Evolutionary conservation across 1,140 invertebrate genomes (phyloP).

Genomic region (Pectinophora gossypiella): DNA sequence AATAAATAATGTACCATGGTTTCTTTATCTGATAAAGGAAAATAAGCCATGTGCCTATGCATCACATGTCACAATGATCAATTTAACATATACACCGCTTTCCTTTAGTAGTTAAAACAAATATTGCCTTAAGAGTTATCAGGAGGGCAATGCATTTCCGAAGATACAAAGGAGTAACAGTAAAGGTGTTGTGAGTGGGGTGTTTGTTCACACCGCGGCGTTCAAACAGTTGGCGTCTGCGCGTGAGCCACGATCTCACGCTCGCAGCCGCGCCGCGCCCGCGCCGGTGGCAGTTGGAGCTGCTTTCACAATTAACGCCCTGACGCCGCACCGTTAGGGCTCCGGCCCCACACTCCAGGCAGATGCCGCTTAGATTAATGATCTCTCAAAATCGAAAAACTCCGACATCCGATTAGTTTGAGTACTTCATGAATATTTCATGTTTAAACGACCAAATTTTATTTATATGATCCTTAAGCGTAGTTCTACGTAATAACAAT

Average conservation of each 20-base stretch:
- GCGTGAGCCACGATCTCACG: neutral
- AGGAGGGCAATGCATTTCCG: neutral
- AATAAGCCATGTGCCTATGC: no score
- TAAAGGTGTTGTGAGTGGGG: constrained; percentile 8
- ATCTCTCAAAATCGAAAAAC: no score
- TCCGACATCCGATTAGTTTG: no score
- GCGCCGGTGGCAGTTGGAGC: neutral
- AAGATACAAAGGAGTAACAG: constrained; percentile 21
- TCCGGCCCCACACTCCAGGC: neutral
- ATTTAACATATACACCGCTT: no score
- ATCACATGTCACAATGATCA: no score
- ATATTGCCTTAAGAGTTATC: neutral
- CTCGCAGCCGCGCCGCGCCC: no score
- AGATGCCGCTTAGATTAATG: neutral
- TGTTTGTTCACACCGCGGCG: constrained; percentile 18
- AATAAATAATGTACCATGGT: no score
- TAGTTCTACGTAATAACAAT: no score
- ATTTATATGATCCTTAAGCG: no score
- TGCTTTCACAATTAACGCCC: constrained; percentile 38
- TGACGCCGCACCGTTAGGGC: constrained; percentile 19
- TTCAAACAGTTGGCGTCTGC: constrained; percentile 17
- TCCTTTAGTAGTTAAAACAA: neutral
- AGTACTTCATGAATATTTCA: no score
- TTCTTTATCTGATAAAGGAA: no score
- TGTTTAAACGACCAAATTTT: no score